phyloP scores from a whole-genome alignment of 2,888 invertebrate species.

The Trichacis sp. region DNA sequence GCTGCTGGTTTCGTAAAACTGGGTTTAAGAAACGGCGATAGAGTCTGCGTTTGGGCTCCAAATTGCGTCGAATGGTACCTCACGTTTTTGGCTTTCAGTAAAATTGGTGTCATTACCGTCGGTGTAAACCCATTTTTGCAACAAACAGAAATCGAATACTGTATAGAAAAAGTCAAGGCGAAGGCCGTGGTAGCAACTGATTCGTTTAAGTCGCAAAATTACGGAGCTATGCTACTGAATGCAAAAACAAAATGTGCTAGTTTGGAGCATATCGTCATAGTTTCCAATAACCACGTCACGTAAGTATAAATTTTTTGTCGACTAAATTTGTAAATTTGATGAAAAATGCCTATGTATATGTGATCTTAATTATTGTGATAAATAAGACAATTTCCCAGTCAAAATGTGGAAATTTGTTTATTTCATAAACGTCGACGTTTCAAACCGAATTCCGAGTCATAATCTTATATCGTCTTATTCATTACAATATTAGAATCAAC shows the following conservation, averaged over 20 bases:
- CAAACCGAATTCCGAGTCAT: no score
- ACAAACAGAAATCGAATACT: conserved; percentile 78
- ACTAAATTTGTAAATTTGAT: neutral
- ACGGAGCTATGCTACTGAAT: conserved; percentile 73
- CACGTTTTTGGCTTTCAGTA: conserved; percentile 77
- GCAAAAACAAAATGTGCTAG: conserved; percentile 73
- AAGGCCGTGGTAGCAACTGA: conserved; percentile 78
- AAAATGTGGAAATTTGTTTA: no score
- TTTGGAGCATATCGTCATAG: conserved; percentile 65
- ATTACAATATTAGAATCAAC: no score
- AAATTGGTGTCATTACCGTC: conserved; percentile 80
- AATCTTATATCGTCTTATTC: no score
- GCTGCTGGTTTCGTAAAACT: conserved; percentile 80
- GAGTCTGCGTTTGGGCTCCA: conserved; percentile 84
- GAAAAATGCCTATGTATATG: no score
- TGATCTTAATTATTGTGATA: no score
- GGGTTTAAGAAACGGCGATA: conserved; percentile 79
- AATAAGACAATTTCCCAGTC: no score
- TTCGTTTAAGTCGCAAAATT: conserved; percentile 75
- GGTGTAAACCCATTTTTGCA: conserved; percentile 84
- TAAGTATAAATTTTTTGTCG: conserved; percentile 40
- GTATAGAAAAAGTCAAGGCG: conserved; percentile 78
- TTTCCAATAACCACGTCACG: conserved; percentile 53
- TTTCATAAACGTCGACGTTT: no score
- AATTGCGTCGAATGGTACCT: conserved; percentile 84